phyloP scores from a whole-genome alignment of 2,888 invertebrate species.

The Ophraella communa region DNA sequence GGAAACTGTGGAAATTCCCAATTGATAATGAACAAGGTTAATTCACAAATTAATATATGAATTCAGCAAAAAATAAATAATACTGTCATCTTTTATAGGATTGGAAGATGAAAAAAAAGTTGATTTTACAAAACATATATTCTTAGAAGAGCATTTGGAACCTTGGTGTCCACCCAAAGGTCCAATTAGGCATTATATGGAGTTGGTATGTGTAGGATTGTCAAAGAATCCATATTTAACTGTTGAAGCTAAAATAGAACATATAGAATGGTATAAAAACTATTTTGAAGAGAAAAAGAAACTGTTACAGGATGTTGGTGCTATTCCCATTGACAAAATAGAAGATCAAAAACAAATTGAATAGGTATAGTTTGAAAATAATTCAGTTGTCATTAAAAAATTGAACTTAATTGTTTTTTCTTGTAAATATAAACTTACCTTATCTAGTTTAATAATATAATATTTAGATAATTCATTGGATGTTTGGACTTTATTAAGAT shows the following conservation, averaged over 20 bases:
- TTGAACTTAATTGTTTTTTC: neutral
- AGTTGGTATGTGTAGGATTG: conserved; percentile 89
- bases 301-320: conserved; percentile 71
- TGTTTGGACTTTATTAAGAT: no score
- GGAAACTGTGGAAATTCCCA: conserved; percentile 96
- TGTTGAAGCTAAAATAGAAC: conserved; percentile 84
- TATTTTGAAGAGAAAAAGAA: conserved; percentile 85
- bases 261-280: conserved; percentile 89
- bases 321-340: conserved; percentile 57
- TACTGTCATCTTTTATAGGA: conserved; percentile 60
- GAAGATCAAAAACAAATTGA: conserved; percentile 23
- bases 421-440: no score
- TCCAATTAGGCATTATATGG: conserved; percentile 96
- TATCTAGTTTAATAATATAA: no score
- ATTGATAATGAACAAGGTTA: conserved; percentile 96
- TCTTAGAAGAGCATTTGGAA: conserved; percentile 85
- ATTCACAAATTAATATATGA: neutral
- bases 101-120: conserved; percentile 70
- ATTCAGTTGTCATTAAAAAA: neutral
- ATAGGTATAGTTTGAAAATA: neutral
- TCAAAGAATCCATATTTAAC: conserved; percentile 94
- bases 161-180: conserved; percentile 90
- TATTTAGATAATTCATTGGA: no score
- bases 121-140: conserved; percentile 93
- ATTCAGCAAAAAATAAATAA: no score